These are phyloP conservation scores for Ophion ventricosus DNA, from an alignment of 2,888 invertebrate genomes.

Conservation along the genomic window DNA sequence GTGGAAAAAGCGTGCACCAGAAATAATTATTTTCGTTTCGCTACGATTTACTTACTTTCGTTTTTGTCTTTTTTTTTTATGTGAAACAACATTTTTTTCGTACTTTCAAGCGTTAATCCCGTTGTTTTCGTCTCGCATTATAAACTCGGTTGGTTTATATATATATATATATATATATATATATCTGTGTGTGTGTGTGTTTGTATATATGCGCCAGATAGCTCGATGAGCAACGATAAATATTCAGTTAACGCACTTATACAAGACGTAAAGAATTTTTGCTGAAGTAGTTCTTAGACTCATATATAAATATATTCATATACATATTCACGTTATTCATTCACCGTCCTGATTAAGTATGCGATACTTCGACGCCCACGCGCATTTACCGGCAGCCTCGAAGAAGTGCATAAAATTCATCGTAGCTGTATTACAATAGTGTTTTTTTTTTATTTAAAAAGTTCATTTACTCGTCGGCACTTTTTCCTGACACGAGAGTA, in stretches of 20 bases:
- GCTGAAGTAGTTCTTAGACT: slow-evolving; percentile 27
- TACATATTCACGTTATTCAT: not conserved
- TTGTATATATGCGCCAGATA: slow-evolving; percentile 23
- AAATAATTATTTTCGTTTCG: slow-evolving; percentile 1
- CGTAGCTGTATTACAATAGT: not conserved
- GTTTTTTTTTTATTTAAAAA: not conserved
- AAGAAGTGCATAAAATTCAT: not conserved
- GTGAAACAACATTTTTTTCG: not conserved
- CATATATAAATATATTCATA: not conserved
- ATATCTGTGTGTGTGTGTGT: too few species aligned
- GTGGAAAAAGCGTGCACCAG: not conserved
- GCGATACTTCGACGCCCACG: not conserved
- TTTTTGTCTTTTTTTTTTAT: not conserved
- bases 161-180: not conserved
- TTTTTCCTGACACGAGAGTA: not conserved
- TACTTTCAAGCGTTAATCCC: not conserved
- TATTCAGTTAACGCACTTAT: slow-evolving; percentile 32
- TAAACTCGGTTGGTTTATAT: not conserved
- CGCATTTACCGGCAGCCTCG: not conserved
- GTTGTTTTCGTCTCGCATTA: not conserved
- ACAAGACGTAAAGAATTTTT: slow-evolving; percentile 26
- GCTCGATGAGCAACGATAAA: slow-evolving; percentile 39
- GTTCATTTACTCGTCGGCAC: not conserved
- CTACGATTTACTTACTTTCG: slow-evolving; percentile 9
- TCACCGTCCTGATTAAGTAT: not conserved